Evolutionary conservation across 2,888 invertebrate species (phyloP).

Genomic region (Tenthredo scrophulariae): DNA sequence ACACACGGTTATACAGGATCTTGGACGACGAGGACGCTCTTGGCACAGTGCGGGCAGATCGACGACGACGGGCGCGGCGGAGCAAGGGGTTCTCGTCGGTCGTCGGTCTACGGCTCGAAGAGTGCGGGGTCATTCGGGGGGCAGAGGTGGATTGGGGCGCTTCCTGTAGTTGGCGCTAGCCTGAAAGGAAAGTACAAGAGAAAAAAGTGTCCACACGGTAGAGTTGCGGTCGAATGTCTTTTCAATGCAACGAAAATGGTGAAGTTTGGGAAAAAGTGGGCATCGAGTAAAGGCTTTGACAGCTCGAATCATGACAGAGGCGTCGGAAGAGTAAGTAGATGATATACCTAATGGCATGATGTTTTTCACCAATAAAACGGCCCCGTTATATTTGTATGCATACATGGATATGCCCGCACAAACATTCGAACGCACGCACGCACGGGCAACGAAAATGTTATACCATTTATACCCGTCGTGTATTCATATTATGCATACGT

Average conservation of each 20-base stretch:
- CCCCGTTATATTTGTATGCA: constrained; percentile 8
- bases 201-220: constrained; percentile 56
- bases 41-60: constrained; percentile 25
- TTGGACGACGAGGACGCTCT: constrained; percentile 21
- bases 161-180: constrained; percentile 73
- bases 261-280: constrained; percentile 90
- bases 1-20: constrained; percentile 4
- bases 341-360: constrained; percentile 59
- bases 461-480: background rate
- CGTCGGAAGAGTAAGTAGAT: constrained; percentile 92
- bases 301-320: constrained; percentile 94
- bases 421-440: background rate
- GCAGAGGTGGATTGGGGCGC: constrained; percentile 68
- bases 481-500: background rate
- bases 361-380: constrained; percentile 29
- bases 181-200: constrained; percentile 68
- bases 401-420: background rate
- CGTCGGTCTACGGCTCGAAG: constrained; percentile 53
- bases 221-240: constrained; percentile 72
- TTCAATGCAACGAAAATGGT: constrained; percentile 89
- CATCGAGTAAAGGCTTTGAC: constrained; percentile 91
- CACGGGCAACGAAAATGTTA: constrained; percentile 24
- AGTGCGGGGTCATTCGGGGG: constrained; percentile 53
- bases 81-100: constrained; percentile 67
- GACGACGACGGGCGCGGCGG: constrained; percentile 58